Conservation (phyloP, 2,797 vertebrate species). For the Simalia tracyae region DNA sequence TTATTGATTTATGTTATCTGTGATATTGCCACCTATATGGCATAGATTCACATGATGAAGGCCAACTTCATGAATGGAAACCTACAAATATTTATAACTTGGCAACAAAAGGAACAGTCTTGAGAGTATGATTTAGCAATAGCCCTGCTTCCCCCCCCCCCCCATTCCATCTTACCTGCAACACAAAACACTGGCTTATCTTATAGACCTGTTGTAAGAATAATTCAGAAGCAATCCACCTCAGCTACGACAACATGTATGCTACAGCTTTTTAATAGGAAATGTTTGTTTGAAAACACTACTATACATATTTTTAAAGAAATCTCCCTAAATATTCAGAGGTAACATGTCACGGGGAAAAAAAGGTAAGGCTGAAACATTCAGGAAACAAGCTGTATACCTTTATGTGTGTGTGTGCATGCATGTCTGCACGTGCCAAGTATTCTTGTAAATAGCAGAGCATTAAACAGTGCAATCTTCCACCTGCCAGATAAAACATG, state of each 20-base stretch:
- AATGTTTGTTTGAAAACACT: neutral
- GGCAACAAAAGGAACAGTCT: neutral
- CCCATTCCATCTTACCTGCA: neutral
- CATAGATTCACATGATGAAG: neutral
- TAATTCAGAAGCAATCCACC: neutral
- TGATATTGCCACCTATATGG: neutral
- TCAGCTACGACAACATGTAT: neutral
- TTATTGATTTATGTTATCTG: neutral
- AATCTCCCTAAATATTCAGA: neutral
- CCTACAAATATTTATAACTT: neutral
- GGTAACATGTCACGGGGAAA: neutral
- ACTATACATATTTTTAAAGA: neutral
- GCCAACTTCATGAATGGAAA: neutral
- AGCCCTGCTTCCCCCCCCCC: neutral
- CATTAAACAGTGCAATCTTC: neutral
- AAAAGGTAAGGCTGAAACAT: neutral
- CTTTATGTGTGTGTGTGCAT: too few relatives aligned
- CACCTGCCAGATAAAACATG: neutral
- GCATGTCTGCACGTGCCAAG: neutral
- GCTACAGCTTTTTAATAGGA: neutral
- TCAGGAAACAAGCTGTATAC: neutral
- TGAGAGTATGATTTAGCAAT: neutral
- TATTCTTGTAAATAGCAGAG: neutral
- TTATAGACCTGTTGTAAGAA: neutral
- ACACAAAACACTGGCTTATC: neutral